A percentile compares a stretch with the other conserved stretches of the same genome.
Evolutionary conservation across 92 coral and sea anemone species (phyloP).

Genomic region (Porites rus): DNA sequence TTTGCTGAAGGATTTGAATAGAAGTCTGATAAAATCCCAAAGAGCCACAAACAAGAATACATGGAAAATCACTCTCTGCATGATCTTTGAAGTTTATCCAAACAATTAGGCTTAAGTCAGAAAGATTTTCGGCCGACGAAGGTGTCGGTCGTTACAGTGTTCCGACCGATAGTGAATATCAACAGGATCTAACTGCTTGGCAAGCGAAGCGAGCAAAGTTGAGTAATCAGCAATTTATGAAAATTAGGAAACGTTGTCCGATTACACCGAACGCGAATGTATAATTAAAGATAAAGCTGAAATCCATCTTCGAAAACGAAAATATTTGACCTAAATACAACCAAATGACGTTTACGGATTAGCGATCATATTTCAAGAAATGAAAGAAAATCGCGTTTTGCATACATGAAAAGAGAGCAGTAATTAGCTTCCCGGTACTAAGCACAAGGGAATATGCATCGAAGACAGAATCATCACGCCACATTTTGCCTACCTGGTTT

Average conservation of each 20-base stretch:
- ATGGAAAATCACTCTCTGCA: not conserved
- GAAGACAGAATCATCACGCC: not conserved
- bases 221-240: too few species aligned
- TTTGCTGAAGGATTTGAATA: conserved; percentile 28
- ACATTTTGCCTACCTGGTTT: conserved; percentile 80
- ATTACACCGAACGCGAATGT: too few species aligned
- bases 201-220: not conserved
- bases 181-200: too few species aligned
- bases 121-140: not conserved
- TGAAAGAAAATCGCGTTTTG: not conserved
- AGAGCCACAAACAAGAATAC: not conserved
- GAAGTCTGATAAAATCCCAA: not conserved
- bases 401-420: conserved; percentile 18
- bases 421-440: not conserved
- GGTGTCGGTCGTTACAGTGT: too few species aligned
- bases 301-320: not conserved
- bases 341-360: not conserved
- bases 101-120: not conserved
- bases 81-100: conserved; percentile 2
- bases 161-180: too few species aligned
- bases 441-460: not conserved
- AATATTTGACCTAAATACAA: not conserved
- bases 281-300: not conserved
- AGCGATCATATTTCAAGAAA: not conserved
- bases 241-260: too few species aligned